phyloP scores from a whole-genome alignment of 2,797 vertebrate genomes.

The Kryptopterus vitreolus region DNA sequence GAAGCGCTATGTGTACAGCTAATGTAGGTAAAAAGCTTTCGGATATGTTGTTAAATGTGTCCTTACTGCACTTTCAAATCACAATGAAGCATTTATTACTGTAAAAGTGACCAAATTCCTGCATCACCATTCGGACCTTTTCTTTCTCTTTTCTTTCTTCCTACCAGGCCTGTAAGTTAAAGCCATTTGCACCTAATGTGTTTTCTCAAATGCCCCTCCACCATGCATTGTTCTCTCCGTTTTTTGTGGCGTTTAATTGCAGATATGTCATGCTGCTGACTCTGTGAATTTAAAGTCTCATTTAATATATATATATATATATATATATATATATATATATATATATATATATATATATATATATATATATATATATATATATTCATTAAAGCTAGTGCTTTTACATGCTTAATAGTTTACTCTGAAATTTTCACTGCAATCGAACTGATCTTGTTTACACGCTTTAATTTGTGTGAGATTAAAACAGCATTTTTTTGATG shows the following conservation, averaged over 20 bases:
- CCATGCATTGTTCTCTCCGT: conserved; percentile 14
- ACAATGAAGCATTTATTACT: background rate
- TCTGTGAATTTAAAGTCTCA: conserved; percentile 42
- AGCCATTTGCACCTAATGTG: conserved; percentile 26
- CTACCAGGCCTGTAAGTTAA: conserved; percentile 9
- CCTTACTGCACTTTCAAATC: conserved; percentile 6
- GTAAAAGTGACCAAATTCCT: conserved; percentile 9
- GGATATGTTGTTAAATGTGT: background rate
- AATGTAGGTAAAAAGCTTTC: conserved; percentile 17
- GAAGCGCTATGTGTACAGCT: too few relatives aligned
- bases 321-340: too few relatives aligned
- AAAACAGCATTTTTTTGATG: background rate
- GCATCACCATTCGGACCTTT: too few relatives aligned
- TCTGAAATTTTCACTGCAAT: background rate
- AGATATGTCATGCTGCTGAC: conserved; percentile 31
- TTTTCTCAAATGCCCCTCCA: conserved; percentile 6
- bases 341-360: too few relatives aligned
- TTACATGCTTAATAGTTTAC: background rate
- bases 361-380: too few relatives aligned
- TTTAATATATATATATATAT: too few relatives aligned
- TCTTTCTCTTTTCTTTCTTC: background rate
- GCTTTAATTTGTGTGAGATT: background rate
- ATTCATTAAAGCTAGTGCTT: background rate
- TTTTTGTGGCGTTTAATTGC: conserved; percentile 33
- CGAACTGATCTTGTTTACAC: too few relatives aligned